Base-by-base conservation (phyloP, 2,888 invertebrate species). In the Stegana nigrithorax region DNA sequence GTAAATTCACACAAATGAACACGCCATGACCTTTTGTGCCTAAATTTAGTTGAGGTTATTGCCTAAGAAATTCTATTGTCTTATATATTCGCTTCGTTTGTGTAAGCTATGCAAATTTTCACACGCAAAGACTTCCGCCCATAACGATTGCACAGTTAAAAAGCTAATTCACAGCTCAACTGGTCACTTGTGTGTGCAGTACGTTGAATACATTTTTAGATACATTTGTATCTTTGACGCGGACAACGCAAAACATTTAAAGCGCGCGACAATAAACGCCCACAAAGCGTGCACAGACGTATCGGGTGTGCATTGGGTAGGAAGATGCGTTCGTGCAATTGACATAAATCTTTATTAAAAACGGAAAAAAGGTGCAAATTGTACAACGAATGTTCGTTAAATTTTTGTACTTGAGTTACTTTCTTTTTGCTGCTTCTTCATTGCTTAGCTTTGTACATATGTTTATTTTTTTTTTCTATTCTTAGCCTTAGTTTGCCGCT, bases 321-420 rank as follows among this genome's bases (percentile, higher is more conserved):
- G n/a, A 19, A 25, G 12, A 50, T 23, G 51, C 14, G n/a, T 32
- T 17, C 8, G 6, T n/a, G 68, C 76, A 76, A 76, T 76, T 76
- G 78, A 64, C 75, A 74, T 77, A 77, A 77, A 77, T 78, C 75
- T 77, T 71, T 68, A 77, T 77, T 78, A 73, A 78, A 73, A 39
- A 25, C 29, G n/a, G 67, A 67, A 63, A 69, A 73, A 78, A 78
- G 78, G 75, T 76, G 76, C 70, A 73, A 76, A 78, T 76, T 74
- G 71, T 36, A n/a, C n/a, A n/a, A n/a, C 26, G 21, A 21, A 23
- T 23, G 21, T 21, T 47, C 21, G 53, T 53, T 53, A 27, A 36
- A 21, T 19, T 23, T 27, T 53, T 26, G 27, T n/a, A 8, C 32
- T 53, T 53, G 17, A 17, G 17, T 32, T 55, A 4, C 26, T 51